Evolutionary conservation across 1,140 invertebrate genomes (phyloP).

Genomic region (Zaprionus ghesquierei): DNA sequence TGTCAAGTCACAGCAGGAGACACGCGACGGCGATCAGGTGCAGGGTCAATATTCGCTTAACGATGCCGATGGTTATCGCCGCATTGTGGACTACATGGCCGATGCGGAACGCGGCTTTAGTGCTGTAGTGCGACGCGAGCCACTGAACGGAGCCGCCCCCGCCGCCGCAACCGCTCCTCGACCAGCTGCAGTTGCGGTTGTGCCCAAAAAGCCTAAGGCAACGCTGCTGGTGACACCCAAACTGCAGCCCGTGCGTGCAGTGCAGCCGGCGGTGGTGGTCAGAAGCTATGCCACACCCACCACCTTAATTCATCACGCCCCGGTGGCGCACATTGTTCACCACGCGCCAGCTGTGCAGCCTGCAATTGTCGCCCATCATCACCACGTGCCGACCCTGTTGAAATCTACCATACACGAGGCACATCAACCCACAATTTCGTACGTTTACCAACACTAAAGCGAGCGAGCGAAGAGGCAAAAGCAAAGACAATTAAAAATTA

Average conservation of each 20-base stretch:
- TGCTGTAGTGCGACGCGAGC: constrained; percentile 80
- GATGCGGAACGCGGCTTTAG: constrained; percentile 81
- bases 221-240: constrained; percentile 19
- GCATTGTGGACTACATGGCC: constrained; percentile 81
- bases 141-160: constrained; percentile 53
- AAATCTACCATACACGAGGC: constrained; percentile 52
- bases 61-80: constrained; percentile 79
- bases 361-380: constrained; percentile 52
- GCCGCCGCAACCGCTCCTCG: not conserved
- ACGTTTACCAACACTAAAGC: constrained; percentile 54
- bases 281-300: constrained; percentile 51
- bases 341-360: constrained; percentile 38
- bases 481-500: no score
- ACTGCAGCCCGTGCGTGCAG: constrained; percentile 13
- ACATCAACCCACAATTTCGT: constrained; percentile 65
- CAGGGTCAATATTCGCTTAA: constrained; percentile 83
- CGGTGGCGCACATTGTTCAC: constrained; percentile 67
- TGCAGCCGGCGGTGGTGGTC: constrained; percentile 39
- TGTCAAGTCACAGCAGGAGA: constrained; percentile 85
- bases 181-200: not conserved
- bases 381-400: constrained; percentile 52
- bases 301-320: constrained; percentile 64
- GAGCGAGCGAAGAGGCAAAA: not conserved
- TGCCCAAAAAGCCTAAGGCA: constrained; percentile 25
- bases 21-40: constrained; percentile 85